Evolutionary conservation across 2,797 vertebrate genomes (phyloP).

Genomic region (Tympanoctomys barrerae): DNA sequence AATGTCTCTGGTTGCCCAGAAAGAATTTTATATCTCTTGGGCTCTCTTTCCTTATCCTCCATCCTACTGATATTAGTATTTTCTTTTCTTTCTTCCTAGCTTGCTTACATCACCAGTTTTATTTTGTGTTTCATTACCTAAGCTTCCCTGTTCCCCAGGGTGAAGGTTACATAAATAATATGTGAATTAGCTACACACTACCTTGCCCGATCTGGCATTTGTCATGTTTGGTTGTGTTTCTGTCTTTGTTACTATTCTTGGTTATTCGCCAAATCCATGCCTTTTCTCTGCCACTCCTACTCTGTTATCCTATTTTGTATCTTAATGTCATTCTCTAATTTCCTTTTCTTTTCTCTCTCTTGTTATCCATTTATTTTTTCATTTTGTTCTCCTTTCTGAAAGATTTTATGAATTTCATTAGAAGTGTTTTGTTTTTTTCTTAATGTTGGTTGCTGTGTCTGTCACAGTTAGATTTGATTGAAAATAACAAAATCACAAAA

Average conservation of each 20-base stretch:
- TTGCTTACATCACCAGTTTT: not conserved
- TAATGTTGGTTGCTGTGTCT: not conserved
- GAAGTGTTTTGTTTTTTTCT: not conserved
- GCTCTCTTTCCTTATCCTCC: not conserved
- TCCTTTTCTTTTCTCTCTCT: not conserved
- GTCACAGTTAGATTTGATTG: not conserved
- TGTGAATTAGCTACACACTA: not conserved
- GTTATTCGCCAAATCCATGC: not conserved
- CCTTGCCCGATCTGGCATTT: not conserved
- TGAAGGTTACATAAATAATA: not conserved
- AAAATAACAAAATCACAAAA: not conserved
- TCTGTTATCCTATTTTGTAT: not conserved
- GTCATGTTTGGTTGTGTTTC: not conserved
- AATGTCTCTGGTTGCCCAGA: not conserved
- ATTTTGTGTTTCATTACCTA: not conserved
- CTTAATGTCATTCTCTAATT: not conserved
- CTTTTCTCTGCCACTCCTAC: not conserved
- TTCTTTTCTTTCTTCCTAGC: not conserved
- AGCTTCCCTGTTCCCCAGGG: not conserved
- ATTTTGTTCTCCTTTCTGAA: constrained; percentile 23
- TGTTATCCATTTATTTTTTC: not conserved
- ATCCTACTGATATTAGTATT: not conserved
- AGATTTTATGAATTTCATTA: not conserved
- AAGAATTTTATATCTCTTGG: not conserved
- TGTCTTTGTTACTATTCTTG: not conserved